A percentile compares a stretch with the other conserved stretches of the same genome.
These are phyloP conservation scores for Rosalia funebris DNA, from an alignment of 2,888 invertebrate genomes.

Conservation along the genomic window DNA sequence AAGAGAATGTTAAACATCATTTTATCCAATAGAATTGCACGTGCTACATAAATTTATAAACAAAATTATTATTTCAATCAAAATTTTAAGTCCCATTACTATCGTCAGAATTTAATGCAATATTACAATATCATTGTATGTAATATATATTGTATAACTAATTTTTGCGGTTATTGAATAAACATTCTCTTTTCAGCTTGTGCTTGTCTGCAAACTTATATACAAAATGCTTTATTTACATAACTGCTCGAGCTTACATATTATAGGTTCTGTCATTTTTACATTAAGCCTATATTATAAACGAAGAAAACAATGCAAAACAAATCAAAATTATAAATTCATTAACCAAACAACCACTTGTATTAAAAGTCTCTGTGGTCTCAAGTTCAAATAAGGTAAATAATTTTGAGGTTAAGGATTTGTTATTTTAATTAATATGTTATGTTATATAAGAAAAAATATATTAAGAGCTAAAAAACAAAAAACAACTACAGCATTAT, in stretches of 20 bases:
- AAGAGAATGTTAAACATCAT: slow-evolving; percentile 17
- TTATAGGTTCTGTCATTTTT: slow-evolving; percentile 1
- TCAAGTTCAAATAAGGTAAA: slow-evolving; percentile 19
- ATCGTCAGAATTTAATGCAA: no score
- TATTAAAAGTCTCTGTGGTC: slow-evolving; percentile 15
- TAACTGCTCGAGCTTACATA: no score
- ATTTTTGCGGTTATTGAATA: background rate
- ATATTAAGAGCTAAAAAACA: slow-evolving; percentile 49
- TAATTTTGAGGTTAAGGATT: slow-evolving; percentile 22
- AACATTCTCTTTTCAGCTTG: slow-evolving; percentile 23
- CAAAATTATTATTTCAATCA: no score
- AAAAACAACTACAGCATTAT: slow-evolving; percentile 51
- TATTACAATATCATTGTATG: no score
- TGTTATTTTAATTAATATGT: slow-evolving; percentile 25
- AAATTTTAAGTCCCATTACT: no score
- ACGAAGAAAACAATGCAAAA: slow-evolving; percentile 15
- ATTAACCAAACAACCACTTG: slow-evolving; percentile 1
- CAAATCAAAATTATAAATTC: slow-evolving; percentile 10
- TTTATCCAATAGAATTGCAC: background rate
- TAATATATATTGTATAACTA: no score
- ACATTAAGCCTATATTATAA: slow-evolving; percentile 12
- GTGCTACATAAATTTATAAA: no score
- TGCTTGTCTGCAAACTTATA: slow-evolving; percentile 25
- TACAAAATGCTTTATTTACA: slow-evolving; percentile 30
- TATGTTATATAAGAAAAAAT: slow-evolving; percentile 20